Percentiles rank a stretch among this genome's conserved stretches.
Evolutionary conservation across 2,113 vertebrate genomes (phyloP).

Genomic region (Mus spicilegus): DNA sequence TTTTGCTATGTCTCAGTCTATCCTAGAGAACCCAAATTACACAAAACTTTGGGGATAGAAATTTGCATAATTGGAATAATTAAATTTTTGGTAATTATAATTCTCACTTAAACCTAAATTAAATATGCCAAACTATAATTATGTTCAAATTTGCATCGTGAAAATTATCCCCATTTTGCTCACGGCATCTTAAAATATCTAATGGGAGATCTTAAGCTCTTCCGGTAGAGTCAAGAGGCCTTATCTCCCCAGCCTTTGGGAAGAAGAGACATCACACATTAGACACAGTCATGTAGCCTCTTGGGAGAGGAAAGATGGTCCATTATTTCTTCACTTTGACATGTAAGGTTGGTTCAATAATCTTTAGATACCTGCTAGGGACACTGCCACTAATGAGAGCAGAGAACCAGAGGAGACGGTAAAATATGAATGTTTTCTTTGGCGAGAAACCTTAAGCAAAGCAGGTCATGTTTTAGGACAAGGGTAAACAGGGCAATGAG

Average conservation of each 20-base stretch:
- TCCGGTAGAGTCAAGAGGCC: constrained; percentile 77
- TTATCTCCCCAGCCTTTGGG: constrained; percentile 69
- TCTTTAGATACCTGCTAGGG: constrained; percentile 55
- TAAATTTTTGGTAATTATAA: constrained; percentile 82
- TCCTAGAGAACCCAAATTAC: constrained; percentile 65
- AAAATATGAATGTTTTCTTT: constrained; percentile 66
- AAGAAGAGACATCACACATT: constrained; percentile 52
- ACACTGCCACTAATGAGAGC: constrained; percentile 22
- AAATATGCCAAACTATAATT: constrained; percentile 82
- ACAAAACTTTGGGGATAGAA: constrained; percentile 78
- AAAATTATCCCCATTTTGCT: constrained; percentile 80
- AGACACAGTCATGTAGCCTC: constrained; percentile 57
- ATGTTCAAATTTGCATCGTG: constrained; percentile 79
- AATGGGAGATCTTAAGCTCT: constrained; percentile 70
- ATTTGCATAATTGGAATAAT: constrained; percentile 83
- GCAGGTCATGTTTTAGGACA: constrained; percentile 55
- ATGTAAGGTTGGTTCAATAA: constrained; percentile 39
- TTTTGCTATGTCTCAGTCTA: constrained; percentile 52
- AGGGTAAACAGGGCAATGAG: constrained; percentile 52
- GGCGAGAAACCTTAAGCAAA: constrained; percentile 56
- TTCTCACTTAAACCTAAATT: constrained; percentile 81
- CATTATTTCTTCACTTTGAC: constrained; percentile 62
- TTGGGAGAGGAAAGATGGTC: constrained; percentile 48
- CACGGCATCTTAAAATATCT: constrained; percentile 77
- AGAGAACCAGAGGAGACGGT: constrained; percentile 34